Conservation (phyloP, 2,113 vertebrate species). For the Gyps fulvus region DNA sequence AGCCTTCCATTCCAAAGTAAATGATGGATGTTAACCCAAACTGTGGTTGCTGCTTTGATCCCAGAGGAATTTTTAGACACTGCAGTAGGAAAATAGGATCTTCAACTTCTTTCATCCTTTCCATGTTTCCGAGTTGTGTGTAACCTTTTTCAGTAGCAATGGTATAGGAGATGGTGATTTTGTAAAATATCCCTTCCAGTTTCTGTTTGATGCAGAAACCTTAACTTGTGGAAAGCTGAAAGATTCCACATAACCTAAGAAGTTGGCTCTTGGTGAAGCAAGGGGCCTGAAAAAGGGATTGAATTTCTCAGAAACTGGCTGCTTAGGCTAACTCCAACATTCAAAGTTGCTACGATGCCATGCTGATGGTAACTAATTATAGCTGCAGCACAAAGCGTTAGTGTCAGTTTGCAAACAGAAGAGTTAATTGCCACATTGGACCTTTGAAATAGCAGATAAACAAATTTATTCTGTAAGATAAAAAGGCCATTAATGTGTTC, state of each 20-base stretch:
- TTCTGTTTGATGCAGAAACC: background rate
- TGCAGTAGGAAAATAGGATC: background rate
- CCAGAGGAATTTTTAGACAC: background rate
- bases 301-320: background rate
- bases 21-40: background rate
- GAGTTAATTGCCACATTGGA: slow-evolving; percentile 72
- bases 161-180: background rate
- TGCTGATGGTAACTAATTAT: slow-evolving; percentile 62
- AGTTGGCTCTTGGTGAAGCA: background rate
- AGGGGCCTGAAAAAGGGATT: background rate
- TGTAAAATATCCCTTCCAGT: background rate
- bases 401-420: slow-evolving; percentile 66
- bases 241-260: background rate
- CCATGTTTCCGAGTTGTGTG: accelerated
- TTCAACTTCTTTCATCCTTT: background rate
- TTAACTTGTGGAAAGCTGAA: background rate
- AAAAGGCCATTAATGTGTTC: slow-evolving; percentile 63
- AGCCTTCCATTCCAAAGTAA: background rate
- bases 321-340: background rate
- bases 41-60: background rate
- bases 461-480: slow-evolving; percentile 69
- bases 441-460: slow-evolving; percentile 70
- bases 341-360: slow-evolving; percentile 35
- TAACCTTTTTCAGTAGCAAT: background rate
- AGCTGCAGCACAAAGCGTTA: slow-evolving; percentile 41